These are phyloP conservation scores for Trinectes maculatus DNA, from an alignment of 2,113 vertebrate genomes.

Conservation along the genomic window DNA sequence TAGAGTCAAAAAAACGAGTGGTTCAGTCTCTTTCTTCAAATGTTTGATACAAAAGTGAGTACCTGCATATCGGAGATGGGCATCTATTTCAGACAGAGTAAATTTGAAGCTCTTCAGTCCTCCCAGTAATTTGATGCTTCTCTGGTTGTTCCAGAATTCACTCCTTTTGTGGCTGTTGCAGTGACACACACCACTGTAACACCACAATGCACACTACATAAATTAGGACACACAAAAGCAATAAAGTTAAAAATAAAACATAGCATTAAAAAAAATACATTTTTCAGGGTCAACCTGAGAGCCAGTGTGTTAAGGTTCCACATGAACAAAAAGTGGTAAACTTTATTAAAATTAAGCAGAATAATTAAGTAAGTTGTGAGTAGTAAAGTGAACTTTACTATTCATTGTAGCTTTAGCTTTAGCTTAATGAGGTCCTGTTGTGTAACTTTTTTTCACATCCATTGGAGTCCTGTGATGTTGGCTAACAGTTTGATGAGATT, in stretches of 20 bases:
- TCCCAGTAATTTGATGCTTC: constrained; percentile 76
- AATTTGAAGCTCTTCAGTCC: constrained; percentile 81
- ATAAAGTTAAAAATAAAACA: neutral
- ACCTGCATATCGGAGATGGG: constrained; percentile 83
- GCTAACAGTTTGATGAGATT: too few relatives aligned
- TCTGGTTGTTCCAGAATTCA: constrained; percentile 80
- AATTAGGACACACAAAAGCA: neutral
- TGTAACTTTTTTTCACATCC: too few relatives aligned
- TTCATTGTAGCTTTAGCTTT: too few relatives aligned
- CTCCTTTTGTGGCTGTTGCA: constrained; percentile 90
- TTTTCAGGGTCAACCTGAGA: neutral
- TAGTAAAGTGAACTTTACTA: too few relatives aligned
- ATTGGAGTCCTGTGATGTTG: too few relatives aligned
- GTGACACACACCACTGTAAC: constrained; percentile 75
- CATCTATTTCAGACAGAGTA: constrained; percentile 81
- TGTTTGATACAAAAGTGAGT: neutral
- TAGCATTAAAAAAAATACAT: neutral
- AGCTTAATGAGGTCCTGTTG: too few relatives aligned
- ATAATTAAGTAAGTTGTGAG: too few relatives aligned
- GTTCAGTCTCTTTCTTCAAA: neutral
- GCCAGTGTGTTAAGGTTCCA: too few relatives aligned
- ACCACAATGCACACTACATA: constrained; percentile 84
- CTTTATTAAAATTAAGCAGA: too few relatives aligned
- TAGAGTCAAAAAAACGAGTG: neutral
- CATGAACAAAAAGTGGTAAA: too few relatives aligned